phyloP scores from a whole-genome alignment of 2,113 vertebrate species.

The Sinocyclocheilus anophthalmus region DNA sequence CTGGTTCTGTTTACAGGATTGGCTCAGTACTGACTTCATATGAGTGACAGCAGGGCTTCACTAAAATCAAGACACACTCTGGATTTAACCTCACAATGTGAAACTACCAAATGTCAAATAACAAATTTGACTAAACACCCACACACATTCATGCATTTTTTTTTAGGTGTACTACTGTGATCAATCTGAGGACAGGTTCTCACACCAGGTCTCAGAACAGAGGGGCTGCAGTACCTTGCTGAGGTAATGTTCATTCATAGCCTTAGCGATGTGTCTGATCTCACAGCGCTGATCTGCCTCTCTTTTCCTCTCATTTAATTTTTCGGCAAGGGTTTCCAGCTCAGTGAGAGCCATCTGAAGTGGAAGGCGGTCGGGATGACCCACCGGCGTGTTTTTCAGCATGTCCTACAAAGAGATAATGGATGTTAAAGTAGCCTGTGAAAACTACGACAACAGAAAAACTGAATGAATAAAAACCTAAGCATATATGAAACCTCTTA shows the following conservation, averaged over 20 bases:
- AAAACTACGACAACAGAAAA: background rate
- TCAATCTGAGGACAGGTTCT: background rate
- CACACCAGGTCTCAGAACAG: background rate
- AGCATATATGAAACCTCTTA: no score
- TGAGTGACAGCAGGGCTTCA: background rate
- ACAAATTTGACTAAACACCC: background rate
- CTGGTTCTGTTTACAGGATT: background rate
- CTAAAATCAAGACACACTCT: background rate
- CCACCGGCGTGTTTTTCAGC: conserved; percentile 90
- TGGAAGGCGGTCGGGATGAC: conserved; percentile 90
- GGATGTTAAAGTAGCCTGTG: background rate
- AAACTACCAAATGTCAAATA: background rate
- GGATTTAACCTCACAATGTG: background rate
- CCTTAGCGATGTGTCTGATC: conserved; percentile 93
- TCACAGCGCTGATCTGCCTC: conserved; percentile 95
- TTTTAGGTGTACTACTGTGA: background rate
- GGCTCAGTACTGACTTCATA: background rate
- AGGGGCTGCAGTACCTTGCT: conserved; percentile 83
- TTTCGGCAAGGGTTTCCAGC: conserved; percentile 92
- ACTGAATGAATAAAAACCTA: background rate
- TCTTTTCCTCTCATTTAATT: conserved; percentile 91
- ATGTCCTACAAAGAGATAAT: conserved; percentile 81
- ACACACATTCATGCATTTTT: background rate
- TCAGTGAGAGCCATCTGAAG: conserved; percentile 98
- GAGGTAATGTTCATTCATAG: conserved; percentile 93